These are phyloP conservation scores for Trichomycterus rosablanca DNA, from an alignment of 2,113 vertebrate species.

Conservation along the genomic window DNA sequence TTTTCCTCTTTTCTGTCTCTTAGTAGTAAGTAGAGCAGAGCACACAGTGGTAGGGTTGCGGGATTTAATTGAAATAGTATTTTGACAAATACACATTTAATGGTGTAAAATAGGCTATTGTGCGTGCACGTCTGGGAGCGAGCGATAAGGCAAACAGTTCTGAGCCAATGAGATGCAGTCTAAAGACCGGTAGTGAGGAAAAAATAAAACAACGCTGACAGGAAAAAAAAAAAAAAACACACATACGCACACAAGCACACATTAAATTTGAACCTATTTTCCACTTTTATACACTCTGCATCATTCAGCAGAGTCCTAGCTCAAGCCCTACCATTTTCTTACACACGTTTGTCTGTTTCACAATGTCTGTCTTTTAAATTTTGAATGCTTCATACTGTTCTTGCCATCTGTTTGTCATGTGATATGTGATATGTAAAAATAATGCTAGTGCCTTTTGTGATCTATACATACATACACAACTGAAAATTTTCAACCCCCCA, in stretches of 20 bases:
- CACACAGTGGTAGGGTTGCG: slow-evolving; percentile 47
- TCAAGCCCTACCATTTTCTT: slow-evolving; percentile 48
- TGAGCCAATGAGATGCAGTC: slow-evolving; percentile 58
- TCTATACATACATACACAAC: too few species aligned
- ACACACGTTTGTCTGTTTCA: slow-evolving; percentile 40
- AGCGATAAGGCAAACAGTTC: slow-evolving; percentile 68
- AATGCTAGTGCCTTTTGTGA: slow-evolving; percentile 32
- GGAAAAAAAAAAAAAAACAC: slow-evolving; percentile 20
- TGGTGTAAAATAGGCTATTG: slow-evolving; percentile 72
- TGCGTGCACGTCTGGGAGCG: slow-evolving; percentile 64
- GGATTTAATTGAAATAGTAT: slow-evolving; percentile 73
- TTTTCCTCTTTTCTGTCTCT: slow-evolving; percentile 32
- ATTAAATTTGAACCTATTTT: slow-evolving; percentile 24
- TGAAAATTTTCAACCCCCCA: too few species aligned
- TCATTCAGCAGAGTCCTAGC: slow-evolving; percentile 26
- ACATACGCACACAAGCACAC: slow-evolving; percentile 29
- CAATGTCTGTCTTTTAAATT: slow-evolving; percentile 23
- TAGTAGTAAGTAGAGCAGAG: slow-evolving; percentile 48
- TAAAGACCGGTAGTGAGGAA: slow-evolving; percentile 52
- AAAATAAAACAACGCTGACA: slow-evolving; percentile 15
- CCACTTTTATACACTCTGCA: slow-evolving; percentile 21
- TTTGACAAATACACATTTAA: slow-evolving; percentile 76
- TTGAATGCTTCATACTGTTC: slow-evolving; percentile 34
- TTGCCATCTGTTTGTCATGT: slow-evolving; percentile 26
- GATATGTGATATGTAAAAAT: slow-evolving; percentile 41